These are phyloP conservation scores for Yponomeuta evonymella DNA, from an alignment of 2,888 invertebrate genomes.

Conservation along the genomic window DNA sequence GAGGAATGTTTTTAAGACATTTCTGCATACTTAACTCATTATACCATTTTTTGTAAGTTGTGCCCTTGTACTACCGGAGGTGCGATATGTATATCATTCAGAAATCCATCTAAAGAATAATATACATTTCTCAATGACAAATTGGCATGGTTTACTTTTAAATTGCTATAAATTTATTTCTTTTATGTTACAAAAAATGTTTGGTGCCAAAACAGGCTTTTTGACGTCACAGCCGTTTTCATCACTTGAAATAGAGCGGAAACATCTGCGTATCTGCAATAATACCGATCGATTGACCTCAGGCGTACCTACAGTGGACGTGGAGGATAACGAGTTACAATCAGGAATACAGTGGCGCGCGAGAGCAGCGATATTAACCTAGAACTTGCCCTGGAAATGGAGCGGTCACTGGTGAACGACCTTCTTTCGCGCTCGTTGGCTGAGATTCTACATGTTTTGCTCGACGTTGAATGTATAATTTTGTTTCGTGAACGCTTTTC, in stretches of 20 bases:
- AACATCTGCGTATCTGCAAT: not conserved
- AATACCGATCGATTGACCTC: not conserved
- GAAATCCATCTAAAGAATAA: too few relatives aligned
- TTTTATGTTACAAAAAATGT: too few relatives aligned
- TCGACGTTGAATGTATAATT: not conserved
- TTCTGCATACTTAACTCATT: too few relatives aligned
- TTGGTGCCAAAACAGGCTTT: too few relatives aligned
- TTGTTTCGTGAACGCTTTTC: not conserved
- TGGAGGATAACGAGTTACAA: not conserved
- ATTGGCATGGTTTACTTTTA: too few relatives aligned
- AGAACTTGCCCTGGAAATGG: not conserved
- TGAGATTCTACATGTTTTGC: not conserved
- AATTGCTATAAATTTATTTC: too few relatives aligned
- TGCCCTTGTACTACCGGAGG: too few relatives aligned
- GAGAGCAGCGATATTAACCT: not conserved
- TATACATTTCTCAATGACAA: too few relatives aligned
- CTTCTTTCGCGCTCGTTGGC: not conserved
- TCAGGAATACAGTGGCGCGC: not conserved
- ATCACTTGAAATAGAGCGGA: not conserved
- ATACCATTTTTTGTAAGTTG: too few relatives aligned
- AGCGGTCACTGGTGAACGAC: not conserved
- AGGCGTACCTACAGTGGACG: not conserved
- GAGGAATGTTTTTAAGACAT: too few relatives aligned
- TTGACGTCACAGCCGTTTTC: too few relatives aligned
- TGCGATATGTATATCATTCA: too few relatives aligned